Base-by-base conservation (phyloP, 2,888 invertebrate species). In the Leptopilina myrica region DNA sequence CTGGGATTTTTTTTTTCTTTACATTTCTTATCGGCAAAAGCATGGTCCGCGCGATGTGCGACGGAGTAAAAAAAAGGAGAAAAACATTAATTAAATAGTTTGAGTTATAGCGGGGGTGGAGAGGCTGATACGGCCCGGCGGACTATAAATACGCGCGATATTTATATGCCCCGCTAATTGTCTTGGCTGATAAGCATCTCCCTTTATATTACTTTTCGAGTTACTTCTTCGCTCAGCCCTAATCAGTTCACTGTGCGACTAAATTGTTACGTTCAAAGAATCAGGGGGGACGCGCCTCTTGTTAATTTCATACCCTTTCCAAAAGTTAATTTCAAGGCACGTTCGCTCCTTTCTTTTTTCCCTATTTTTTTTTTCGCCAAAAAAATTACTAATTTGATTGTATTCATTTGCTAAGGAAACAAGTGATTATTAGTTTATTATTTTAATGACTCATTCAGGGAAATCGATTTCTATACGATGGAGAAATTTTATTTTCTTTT, bases 81-180 rank as follows among this genome's bases (percentile, higher is more conserved):
- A 87, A 87, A 86, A 88, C 85, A 87, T 89, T 88, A 88, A 90
- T 89, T 88, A 90, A 90, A 90, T 88, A 88, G 86, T 87, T 86
- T 86, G 86, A 88, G 85, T 88, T 88, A 88, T 86, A 83, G 84
- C 81, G 81, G 82, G 83, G 84, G 77, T 84, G 86, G 83, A 86
- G 82, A 86, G 82, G 85, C 86, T 88, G 88, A 88, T 90, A 89
- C 85, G 86, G 82, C 84, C 84, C 85, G 87, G 85, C 85, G 85
- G 87, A 88, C 89, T 89, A 89, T 89, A 89, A 90, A 91, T 91
- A 90, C 87, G 84, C 87, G 84, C 84, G 83, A 88, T 90, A 90
- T 91, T 91, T 91, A 90, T 91, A 89, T 87, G 88, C 90, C 86
- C 87, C 84, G 90, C 89, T 91, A 91, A 91, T 91, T 91, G 91